Evolutionary conservation across 2,888 invertebrate species (phyloP).

Genomic region (Hirtodrosophila trivittata): DNA sequence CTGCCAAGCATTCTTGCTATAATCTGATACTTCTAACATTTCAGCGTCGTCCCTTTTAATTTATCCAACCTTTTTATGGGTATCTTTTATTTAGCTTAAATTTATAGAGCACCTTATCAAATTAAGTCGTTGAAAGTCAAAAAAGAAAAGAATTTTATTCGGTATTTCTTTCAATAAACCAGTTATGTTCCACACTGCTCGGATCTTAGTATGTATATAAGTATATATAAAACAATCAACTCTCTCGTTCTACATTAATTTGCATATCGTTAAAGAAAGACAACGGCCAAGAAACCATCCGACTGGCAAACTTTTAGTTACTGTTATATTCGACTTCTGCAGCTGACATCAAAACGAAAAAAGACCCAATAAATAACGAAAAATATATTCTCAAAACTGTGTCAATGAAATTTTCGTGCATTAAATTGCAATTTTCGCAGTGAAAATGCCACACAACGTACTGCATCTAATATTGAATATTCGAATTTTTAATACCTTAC

Average conservation of each 20-base stretch:
- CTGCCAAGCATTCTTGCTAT: no score
- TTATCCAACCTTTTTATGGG: no score
- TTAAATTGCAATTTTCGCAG: slow-evolving; percentile 58
- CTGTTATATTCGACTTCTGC: slow-evolving; percentile 38
- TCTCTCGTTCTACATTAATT: slow-evolving; percentile 53
- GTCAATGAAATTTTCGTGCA: slow-evolving; percentile 72
- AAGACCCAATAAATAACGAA: slow-evolving; percentile 4
- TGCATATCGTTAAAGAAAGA: slow-evolving; percentile 46
- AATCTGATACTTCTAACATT: no score
- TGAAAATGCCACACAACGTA: slow-evolving; percentile 22
- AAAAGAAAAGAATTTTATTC: neutral
- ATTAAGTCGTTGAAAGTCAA: slow-evolving; percentile 14
- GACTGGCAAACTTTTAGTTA: slow-evolving; percentile 39
- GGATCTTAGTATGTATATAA: slow-evolving; percentile 7
- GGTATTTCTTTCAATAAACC: slow-evolving; percentile 32
- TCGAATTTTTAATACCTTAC: slow-evolving; percentile 29
- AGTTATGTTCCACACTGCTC: slow-evolving; percentile 21
- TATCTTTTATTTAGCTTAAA: no score
- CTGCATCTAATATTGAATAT: neutral
- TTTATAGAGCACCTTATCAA: slow-evolving; percentile 6
- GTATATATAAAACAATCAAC: slow-evolving; percentile 24
- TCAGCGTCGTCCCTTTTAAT: no score
- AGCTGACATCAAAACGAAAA: slow-evolving; percentile 37
- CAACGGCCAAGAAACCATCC: slow-evolving; percentile 17
- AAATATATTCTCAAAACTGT: slow-evolving; percentile 45